These are phyloP conservation scores for Pangasianodon gigas DNA, from an alignment of 2,113 vertebrate genomes.

Conservation along the genomic window DNA sequence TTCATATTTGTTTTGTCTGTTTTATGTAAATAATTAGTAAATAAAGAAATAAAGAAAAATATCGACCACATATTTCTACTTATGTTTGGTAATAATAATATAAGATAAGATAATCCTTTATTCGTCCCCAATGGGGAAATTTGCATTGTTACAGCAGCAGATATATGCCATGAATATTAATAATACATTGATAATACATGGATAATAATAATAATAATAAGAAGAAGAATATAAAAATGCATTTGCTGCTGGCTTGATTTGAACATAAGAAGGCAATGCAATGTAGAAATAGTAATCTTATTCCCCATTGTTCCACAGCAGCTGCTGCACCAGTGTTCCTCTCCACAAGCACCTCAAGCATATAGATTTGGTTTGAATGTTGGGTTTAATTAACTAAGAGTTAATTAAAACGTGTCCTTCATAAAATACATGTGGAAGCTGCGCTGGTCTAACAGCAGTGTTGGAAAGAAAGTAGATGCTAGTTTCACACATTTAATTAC, in stretches of 20 bases:
- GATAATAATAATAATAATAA: background rate
- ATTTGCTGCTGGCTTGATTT: background rate
- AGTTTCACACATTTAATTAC: conserved; percentile 36
- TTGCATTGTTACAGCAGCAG: too few relatives aligned
- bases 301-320: conserved; percentile 1
- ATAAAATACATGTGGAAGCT: conserved; percentile 15
- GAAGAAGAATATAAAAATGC: background rate
- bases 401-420: conserved; percentile 36
- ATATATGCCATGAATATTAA: background rate
- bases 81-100: background rate
- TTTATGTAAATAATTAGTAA: background rate
- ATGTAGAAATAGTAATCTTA: background rate
- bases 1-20: background rate
- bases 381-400: conserved; percentile 30
- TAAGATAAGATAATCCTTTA: background rate
- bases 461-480: conserved; percentile 8
- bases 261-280: background rate
- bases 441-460: conserved; percentile 17
- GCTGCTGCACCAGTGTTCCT: conserved; percentile 5
- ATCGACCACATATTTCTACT: background rate
- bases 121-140: too few relatives aligned
- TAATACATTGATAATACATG: background rate
- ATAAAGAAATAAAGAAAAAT: background rate
- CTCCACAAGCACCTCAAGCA: conserved; percentile 13
- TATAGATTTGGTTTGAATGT: conserved; percentile 18